Evolutionary conservation across 2,113 vertebrate genomes (phyloP), one percentile per base, ranked within the genome.

Genomic region (Trachemys scripta): DNA sequence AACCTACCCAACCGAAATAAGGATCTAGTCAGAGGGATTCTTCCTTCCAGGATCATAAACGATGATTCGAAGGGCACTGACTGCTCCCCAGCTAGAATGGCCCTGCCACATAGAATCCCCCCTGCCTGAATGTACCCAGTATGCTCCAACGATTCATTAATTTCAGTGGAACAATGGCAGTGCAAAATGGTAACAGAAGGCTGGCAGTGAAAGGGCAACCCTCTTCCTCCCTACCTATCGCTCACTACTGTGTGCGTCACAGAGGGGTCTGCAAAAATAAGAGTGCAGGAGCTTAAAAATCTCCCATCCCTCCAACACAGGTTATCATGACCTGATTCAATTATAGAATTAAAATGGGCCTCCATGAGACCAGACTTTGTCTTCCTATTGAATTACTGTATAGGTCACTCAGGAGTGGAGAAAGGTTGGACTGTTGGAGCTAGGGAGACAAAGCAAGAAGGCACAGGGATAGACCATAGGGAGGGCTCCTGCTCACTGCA

Each of bases 351-450:
- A 42, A 90, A 94, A 82, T 24, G 0, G 65, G 65, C 89, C 89
- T 82, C 82, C 56, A n/a, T 20, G 56, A 95, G 93, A 82, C n/a
- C 5, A 85, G n/a, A 78, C 22, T 6, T 50, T 89, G 49, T 75
- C 72, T 85, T 93, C 54, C 80, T 85, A 84, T 1, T 85, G 56
- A 51, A 3, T 19, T 84, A 38, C 72, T 92, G 65, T 89, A 80
- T 5, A 47, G 47, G 85, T n/a, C 11, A 13, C 35, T 69, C 59
- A 3, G 89, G 69, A 87, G 82, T 35, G 59, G 75, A 47, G 13
- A 78, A 78, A 78, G 84, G 62, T 72, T 5, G n/a, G n/a, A 4
- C 16, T 45, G 31, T 25, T 69, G 62, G 82, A 76, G 0, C 0
- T 22, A n/a, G 69, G 56, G 76, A 85, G 7, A 92, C 80, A 89